Conservation (phyloP, 2,113 vertebrate genomes). For the Struthio camelus region DNA sequence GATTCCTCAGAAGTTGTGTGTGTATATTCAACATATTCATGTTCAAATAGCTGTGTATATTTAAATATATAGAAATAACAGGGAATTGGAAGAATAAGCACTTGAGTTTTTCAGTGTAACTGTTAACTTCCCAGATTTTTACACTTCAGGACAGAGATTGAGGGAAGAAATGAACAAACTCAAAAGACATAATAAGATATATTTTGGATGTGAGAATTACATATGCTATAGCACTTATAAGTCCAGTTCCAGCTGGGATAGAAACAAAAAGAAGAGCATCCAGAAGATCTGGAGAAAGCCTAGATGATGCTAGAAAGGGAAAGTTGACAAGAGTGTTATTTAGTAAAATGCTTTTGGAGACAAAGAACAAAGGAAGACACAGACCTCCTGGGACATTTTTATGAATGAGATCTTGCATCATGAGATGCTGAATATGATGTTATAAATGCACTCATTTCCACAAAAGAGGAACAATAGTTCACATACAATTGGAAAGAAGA, state of each 20-base stretch:
- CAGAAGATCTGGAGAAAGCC: conserved; percentile 11
- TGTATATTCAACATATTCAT: not conserved
- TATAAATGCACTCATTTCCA: not conserved
- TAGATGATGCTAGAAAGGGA: not conserved
- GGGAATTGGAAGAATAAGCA: not conserved
- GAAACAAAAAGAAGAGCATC: not conserved
- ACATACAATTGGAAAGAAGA: not conserved
- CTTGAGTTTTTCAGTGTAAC: not conserved
- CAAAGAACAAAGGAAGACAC: conserved; percentile 1
- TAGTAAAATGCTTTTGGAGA: not conserved
- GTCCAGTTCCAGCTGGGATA: not conserved
- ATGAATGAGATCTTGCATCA: not conserved
- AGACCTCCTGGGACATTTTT: not conserved
- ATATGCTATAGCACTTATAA: not conserved
- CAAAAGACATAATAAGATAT: not conserved
- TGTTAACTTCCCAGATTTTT: not conserved
- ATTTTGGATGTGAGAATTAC: not conserved
- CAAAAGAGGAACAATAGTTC: not conserved
- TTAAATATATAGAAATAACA: not conserved
- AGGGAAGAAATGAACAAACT: not conserved
- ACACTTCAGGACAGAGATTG: not conserved
- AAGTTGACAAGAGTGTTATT: not conserved
- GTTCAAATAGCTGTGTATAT: not conserved
- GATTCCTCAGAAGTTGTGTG: not conserved
- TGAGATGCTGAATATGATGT: not conserved